Evolutionary conservation across 1,140 invertebrate species (phyloP).

Genomic region (Macrobrachium nipponense): DNA sequence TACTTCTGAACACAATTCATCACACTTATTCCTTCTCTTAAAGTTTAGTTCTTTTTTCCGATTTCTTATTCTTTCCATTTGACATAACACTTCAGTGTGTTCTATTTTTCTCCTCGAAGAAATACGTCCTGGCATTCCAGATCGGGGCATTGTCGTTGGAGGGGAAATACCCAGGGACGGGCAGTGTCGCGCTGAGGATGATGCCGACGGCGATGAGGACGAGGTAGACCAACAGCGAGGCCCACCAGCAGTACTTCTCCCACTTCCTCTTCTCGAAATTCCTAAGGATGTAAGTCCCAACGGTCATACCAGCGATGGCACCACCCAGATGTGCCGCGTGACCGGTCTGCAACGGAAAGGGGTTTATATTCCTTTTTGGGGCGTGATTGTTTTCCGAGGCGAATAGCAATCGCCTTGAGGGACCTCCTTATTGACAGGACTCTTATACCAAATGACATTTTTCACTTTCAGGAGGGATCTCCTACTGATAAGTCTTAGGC

Average conservation of each 20-base stretch:
- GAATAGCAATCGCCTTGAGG: neutral
- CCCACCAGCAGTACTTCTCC: conserved; percentile 87
- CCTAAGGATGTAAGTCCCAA: conserved; percentile 89
- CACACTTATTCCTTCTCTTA: no score
- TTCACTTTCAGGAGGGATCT: no score
- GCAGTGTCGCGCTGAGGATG: conserved; percentile 37
- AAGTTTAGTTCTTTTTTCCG: conserved; percentile 75
- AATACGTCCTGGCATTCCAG: neutral
- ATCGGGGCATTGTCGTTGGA: conserved; percentile 35
- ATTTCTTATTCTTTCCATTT: conserved; percentile 65
- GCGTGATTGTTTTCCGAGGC: neutral
- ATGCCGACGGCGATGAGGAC: conserved; percentile 74
- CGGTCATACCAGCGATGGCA: conserved; percentile 87
- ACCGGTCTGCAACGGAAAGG: conserved; percentile 72
- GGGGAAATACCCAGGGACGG: conserved; percentile 53
- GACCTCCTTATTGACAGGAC: conserved; percentile 75
- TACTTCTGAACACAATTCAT: no score
- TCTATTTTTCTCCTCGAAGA: neutral
- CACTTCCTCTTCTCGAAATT: conserved; percentile 88
- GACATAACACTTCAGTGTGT: no score
- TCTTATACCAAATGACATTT: no score
- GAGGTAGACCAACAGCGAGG: conserved; percentile 81
- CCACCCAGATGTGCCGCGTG: conserved; percentile 80
- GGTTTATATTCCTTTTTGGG: conserved; percentile 64
- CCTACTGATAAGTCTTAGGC: neutral